These are phyloP conservation scores for Thalassaphorura encarpata DNA, from an alignment of 1,140 invertebrate genomes.

Conservation along the genomic window DNA sequence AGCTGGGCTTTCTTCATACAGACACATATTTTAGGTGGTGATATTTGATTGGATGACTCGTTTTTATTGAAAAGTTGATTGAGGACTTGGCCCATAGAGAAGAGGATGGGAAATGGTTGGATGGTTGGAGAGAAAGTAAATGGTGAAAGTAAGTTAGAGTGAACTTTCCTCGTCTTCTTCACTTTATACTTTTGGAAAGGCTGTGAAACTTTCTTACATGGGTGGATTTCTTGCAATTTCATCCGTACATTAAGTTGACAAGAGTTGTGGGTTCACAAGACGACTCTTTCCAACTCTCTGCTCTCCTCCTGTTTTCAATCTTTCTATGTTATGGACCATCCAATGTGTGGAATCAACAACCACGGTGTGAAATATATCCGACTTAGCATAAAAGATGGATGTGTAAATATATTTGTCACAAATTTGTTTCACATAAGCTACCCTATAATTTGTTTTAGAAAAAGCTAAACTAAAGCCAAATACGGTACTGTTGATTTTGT, in stretches of 20 bases:
- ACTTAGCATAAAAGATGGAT: background rate
- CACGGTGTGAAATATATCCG: background rate
- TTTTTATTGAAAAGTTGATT: constrained; percentile 7
- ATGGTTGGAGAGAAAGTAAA: too few species aligned
- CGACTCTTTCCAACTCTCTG: too few species aligned
- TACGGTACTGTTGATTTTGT: too few species aligned
- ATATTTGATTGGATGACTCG: constrained; percentile 1
- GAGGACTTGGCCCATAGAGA: background rate
- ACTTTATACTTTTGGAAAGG: background rate
- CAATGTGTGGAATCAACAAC: background rate
- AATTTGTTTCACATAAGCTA: background rate
- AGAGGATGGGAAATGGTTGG: background rate
- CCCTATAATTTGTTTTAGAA: too few species aligned
- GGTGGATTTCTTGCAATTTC: background rate
- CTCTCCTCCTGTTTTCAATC: background rate
- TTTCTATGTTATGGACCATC: background rate
- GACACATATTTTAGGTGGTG: background rate
- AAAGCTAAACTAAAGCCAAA: too few species aligned
- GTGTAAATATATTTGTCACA: background rate
- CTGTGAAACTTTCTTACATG: background rate
- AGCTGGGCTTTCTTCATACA: background rate
- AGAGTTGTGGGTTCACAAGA: too few species aligned
- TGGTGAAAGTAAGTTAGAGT: constrained; percentile 2
- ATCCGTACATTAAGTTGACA: constrained; percentile 9
- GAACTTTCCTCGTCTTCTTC: background rate